Evolutionary conservation across 1,140 invertebrate genomes (phyloP).

Genomic region (fruit fly (Drosophila melanogaster)): Release_6_plus_ISO1_MT NT_033777.3:21245001-21245500

Average conservation of each 20-base stretch:
- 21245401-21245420: constrained; percentile 3
- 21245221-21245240: background rate
- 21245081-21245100: constrained; percentile 56
- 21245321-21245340: too few species aligned
- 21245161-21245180: background rate
- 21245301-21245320: background rate
- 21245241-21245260: background rate
- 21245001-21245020: background rate
- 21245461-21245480: too few species aligned
- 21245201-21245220: constrained; percentile 27
- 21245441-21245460: too few species aligned
- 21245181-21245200: background rate
- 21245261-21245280: constrained; percentile 24
- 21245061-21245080: constrained; percentile 45
- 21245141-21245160: constrained; percentile 17
- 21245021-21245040: constrained; percentile 59
- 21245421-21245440: background rate
- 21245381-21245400: background rate
- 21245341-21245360: background rate
- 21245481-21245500: too few species aligned
- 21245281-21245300: constrained; percentile 8
- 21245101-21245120: constrained; percentile 35
- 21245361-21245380: constrained; percentile 10
- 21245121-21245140: constrained; percentile 40
- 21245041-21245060: constrained; percentile 53